A percentile compares a stretch with the other conserved stretches of the same genome.
These are phyloP conservation scores for Podargus strigoides DNA, from an alignment of 2,797 vertebrate species.

Conservation along the genomic window DNA sequence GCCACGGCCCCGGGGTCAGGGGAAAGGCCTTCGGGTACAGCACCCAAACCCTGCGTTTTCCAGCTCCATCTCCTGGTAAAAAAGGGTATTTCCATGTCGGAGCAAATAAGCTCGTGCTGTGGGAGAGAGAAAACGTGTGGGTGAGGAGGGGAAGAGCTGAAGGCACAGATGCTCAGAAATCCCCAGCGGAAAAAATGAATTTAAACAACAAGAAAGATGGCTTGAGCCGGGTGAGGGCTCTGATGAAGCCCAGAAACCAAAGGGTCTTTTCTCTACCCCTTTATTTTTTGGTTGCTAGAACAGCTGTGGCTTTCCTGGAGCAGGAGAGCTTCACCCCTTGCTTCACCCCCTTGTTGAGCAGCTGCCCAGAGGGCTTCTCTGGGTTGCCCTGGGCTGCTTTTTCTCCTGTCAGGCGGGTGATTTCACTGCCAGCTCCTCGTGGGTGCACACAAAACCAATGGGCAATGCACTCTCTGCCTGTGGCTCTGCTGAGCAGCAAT, in stretches of 20 bases:
- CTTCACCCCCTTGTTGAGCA: not conserved
- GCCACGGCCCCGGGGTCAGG: fast-evolving
- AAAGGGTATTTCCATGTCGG: not conserved
- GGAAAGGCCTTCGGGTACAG: fast-evolving
- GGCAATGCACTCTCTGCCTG: not conserved
- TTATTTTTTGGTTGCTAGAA: too few relatives aligned
- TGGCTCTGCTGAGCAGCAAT: fast-evolving
- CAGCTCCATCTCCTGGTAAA: not conserved
- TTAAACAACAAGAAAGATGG: not conserved
- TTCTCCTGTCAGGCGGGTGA: not conserved
- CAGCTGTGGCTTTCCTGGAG: not conserved
- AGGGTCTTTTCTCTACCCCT: fast-evolving
- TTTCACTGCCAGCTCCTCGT: not conserved
- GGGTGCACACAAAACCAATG: not conserved
- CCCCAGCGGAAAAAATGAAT: fast-evolving
- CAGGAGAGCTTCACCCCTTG: not conserved
- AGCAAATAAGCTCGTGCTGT: fast-evolving
- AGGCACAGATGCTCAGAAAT: not conserved
- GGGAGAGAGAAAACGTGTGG: fast-evolving
- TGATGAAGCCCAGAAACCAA: not conserved
- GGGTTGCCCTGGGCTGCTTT: fast-evolving
- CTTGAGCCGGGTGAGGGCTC: not conserved
- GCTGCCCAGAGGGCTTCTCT: fast-evolving
- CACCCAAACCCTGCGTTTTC: not conserved
- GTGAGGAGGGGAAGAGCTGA: not conserved